Base-by-base conservation (phyloP, 2,888 invertebrate genomes). In the Harpagoxenus sublaevis region DNA sequence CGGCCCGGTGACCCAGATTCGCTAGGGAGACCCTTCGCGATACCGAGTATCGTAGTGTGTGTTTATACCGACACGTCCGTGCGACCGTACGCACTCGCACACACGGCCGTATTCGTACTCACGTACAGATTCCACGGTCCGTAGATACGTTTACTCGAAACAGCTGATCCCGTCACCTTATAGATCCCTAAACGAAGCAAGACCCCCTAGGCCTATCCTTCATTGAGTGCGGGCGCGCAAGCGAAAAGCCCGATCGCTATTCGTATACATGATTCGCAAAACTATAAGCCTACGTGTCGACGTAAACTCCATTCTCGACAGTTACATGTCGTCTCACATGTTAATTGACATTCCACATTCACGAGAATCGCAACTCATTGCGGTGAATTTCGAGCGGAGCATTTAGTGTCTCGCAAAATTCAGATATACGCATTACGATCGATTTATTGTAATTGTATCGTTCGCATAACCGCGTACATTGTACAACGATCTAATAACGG, bases 1-100 rank as follows among this genome's bases (percentile, higher is more conserved):
- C 93, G 94, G 92, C 94, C 94, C 93, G 93, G 92, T 95, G 94
- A 95, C 95, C 95, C 92, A 95, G 91, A 95, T 94, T 90, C 86
- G 84, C 88, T 83, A 91, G 88, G 89, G 92, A 90, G 91, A 91
- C 89, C 91, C 91, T 90, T 88, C 88, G 87, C 90, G 88, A 87
- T 89, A 35, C 45, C 45, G 23, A 88, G 87, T 90, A 71, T 71
- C 70, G 70, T n/a, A 45, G 79, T 89, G 82, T 85, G 83, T 86
- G 83, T 82, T 70, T 84, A 85, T 85, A 66, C 81, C 70, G 85
- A 87, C 87, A 84, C 84, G 82, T 84, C 35, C 86, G 83, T 83
- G 60, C 45, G 53, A 31, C 45, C 62, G 65, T 87, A 65, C 73
- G 42, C 75, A 23, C 63, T 51, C 42, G 28, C 48, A 82, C 12